Evolutionary conservation across 2,888 invertebrate species (phyloP).

Genomic region (Phrixothrix hirtus): DNA sequence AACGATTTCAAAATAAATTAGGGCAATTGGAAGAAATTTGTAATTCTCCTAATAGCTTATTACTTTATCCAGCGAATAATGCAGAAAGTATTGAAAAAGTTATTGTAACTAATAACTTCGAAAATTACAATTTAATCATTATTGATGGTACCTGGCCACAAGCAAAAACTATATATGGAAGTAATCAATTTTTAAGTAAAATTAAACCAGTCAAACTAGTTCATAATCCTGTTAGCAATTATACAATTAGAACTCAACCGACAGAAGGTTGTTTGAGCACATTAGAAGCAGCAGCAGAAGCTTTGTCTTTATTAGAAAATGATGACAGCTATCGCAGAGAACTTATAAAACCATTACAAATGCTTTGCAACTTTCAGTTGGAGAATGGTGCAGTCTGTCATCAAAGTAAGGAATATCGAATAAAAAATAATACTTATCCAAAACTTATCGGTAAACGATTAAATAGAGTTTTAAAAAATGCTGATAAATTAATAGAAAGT

Average conservation of each 20-base stretch:
- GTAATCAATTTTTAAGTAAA: conserved; percentile 74
- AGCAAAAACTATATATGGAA: conserved; percentile 87
- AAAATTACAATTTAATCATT: conserved; percentile 73
- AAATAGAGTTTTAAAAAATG: conserved; percentile 60
- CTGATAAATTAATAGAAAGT: conserved; percentile 37
- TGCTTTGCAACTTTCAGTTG: conserved; percentile 84
- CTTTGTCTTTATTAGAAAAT: conserved; percentile 76
- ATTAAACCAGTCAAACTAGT: conserved; percentile 82
- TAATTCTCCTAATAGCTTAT: conserved; percentile 67
- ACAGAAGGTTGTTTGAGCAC: conserved; percentile 91
- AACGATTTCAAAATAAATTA: conserved; percentile 78
- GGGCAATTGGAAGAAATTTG: conserved; percentile 69
- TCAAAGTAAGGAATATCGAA: conserved; percentile 87
- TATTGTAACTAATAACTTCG: conserved; percentile 52
- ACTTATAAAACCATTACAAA: conserved; percentile 77
- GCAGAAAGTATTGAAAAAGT: conserved; percentile 70
- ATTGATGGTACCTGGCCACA: conserved; percentile 97
- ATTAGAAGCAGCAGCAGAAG: conserved; percentile 81
- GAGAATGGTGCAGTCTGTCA: conserved; percentile 91
- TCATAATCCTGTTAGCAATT: conserved; percentile 74
- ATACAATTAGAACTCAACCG: conserved; percentile 92
- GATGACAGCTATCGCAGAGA: conserved; percentile 66
- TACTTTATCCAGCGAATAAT: conserved; percentile 79
- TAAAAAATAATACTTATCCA: conserved; percentile 78
- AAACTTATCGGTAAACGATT: conserved; percentile 79